Evolutionary conservation across 30 jellyfish, hydroid and myxozoan genomes (phyloP), one percentile per base, ranked within the genome.

Genomic region (Aurelia aurita complex sp. Pacific): DNA sequence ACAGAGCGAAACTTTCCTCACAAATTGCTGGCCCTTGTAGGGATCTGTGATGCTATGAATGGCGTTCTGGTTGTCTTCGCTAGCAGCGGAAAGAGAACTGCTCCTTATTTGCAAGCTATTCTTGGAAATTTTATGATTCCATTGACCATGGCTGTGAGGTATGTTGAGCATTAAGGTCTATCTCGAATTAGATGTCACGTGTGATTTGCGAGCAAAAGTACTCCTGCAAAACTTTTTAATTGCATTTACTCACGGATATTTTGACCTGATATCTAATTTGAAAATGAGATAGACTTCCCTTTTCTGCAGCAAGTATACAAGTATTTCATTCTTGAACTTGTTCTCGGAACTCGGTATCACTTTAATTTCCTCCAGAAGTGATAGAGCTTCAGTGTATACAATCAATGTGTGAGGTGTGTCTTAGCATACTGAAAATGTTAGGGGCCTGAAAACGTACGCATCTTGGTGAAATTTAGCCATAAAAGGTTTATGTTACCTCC

Each of bases 51-150:
- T 38, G 81, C 81, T 5, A 63, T 71, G 18, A 82, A 82, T 46
- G 81, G 83, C 3, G 34, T 82, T 38, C 54, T 82, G 73, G 81
- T 72, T 8, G 91, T 72, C 40, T 82, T 82, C 51, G 81, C 91
- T 12, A 82, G 91, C 78, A 82, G 91, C 69, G 91, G 91, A 55
- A 82, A n/a, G 34, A 82, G 91, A 35, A 82, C 91, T 33, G 91
- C 91, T 23, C 91, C 91, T 15, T 82, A 82, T 42, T 80, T 82
- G 36, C 91, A 82, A 69, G 81, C 91, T 7, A 60, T 82, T 13
- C 62, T 82, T 65, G 73, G 73, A 63, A 82, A 82, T 71, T 82
- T 72, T 34, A 51, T 65, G 59, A 82, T 82, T 35, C 91, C 91
- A 8, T 55, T 82, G 63, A 82, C 91, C 15, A 54, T 82, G 38